phyloP scores from a whole-genome alignment of 2,113 vertebrate species.

The Pelobates fuscus region DNA sequence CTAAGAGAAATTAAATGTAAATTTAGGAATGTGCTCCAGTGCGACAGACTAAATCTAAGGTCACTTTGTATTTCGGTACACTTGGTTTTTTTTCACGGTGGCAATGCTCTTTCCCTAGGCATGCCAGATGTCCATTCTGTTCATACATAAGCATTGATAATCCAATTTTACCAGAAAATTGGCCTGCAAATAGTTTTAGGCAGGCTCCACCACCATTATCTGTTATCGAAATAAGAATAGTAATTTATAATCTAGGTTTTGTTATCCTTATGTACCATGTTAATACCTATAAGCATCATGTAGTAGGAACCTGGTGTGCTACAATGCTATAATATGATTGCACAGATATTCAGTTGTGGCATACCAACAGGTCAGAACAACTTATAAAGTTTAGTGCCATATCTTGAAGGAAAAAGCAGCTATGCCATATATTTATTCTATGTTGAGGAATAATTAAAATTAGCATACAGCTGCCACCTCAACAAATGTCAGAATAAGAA shows the following conservation, averaged over 20 bases:
- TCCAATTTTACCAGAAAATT: background rate
- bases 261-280: background rate
- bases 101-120: slow-evolving; percentile 6
- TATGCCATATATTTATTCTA: background rate
- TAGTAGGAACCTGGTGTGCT: background rate
- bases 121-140: slow-evolving; percentile 22
- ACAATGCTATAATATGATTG: slow-evolving; percentile 7
- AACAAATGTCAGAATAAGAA: background rate
- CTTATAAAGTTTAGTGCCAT: slow-evolving; percentile 17
- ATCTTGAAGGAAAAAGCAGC: slow-evolving; percentile 24
- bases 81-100: background rate
- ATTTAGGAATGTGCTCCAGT: slow-evolving; percentile 47
- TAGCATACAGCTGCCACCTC: slow-evolving; percentile 4
- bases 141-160: background rate
- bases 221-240: background rate
- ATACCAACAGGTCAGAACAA: slow-evolving; percentile 10
- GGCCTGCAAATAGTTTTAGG: background rate
- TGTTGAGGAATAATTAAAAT: background rate
- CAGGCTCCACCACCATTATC: background rate
- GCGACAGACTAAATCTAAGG: slow-evolving; percentile 49
- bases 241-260: slow-evolving; percentile 7
- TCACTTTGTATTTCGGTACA: slow-evolving; percentile 37
- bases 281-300: slow-evolving; percentile 19
- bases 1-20: slow-evolving; percentile 11
- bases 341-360: slow-evolving; percentile 22